Evolutionary conservation across 2,797 vertebrate genomes (phyloP).

Genomic region (Tenualosa thibaudeaui): DNA sequence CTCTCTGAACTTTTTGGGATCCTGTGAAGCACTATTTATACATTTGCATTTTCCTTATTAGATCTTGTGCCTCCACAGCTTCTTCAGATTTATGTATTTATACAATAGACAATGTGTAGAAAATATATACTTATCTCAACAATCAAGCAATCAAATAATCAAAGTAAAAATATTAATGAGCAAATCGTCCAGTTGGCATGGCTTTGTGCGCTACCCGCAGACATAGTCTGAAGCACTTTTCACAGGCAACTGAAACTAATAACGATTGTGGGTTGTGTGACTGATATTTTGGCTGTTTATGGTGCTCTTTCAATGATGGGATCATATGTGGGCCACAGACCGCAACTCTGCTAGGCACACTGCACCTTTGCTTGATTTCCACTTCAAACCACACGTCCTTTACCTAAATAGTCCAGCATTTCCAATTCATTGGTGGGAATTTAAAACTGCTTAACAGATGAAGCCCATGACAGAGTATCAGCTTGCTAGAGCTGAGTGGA

Average conservation of each 20-base stretch:
- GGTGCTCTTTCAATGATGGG: neutral
- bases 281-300: neutral
- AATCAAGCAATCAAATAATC: too few relatives aligned
- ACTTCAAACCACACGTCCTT: constrained; percentile 13
- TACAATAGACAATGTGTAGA: neutral
- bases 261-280: neutral
- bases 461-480: constrained; percentile 8
- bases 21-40: neutral
- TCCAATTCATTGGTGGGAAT: constrained; percentile 20
- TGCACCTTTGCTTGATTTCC: neutral
- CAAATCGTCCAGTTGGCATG: neutral
- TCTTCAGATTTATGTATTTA: neutral
- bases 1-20: neutral
- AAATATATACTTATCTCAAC: neutral
- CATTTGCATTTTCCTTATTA: neutral
- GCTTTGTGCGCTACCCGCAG: neutral
- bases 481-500: neutral
- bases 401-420: neutral
- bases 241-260: neutral
- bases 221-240: neutral
- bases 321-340: neutral
- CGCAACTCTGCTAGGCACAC: neutral
- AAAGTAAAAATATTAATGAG: neutral
- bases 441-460: constrained; percentile 23
- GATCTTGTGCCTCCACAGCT: neutral